Conservation (phyloP, 2,113 vertebrate species). For the Pseudolaguvia tuberculata region DNA sequence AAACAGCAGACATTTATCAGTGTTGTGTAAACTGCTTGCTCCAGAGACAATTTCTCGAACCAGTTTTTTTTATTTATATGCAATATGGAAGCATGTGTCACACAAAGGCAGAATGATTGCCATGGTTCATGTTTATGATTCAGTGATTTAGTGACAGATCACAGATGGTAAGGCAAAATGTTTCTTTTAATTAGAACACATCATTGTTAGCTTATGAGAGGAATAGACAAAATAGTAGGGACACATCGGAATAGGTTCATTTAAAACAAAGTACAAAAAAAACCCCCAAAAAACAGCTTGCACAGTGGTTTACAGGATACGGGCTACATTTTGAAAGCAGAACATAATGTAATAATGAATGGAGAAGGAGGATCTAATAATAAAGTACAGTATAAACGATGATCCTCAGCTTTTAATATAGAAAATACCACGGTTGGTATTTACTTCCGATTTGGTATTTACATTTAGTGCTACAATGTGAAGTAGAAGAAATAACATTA, state of each 20-base stretch:
- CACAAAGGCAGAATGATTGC: neutral
- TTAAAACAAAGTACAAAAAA: constrained; percentile 42
- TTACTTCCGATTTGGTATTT: constrained; percentile 20
- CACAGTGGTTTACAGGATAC: constrained; percentile 20
- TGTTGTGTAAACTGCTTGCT: neutral
- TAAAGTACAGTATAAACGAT: constrained; percentile 33
- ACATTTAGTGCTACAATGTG: constrained; percentile 29
- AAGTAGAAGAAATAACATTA: constrained; percentile 19
- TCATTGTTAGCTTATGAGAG: constrained; percentile 50
- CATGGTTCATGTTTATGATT: constrained; percentile 22
- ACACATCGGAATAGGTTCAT: constrained; percentile 38
- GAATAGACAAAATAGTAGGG: constrained; percentile 32
- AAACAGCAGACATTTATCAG: neutral
- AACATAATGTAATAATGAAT: constrained; percentile 23
- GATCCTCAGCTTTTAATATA: constrained; percentile 16
- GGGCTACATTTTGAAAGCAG: constrained; percentile 32
- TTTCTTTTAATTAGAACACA: constrained; percentile 48
- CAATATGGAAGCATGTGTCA: constrained; percentile 26
- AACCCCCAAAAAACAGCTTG: constrained; percentile 19
- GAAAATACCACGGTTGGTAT: constrained; percentile 24
- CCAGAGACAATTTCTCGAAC: constrained; percentile 18
- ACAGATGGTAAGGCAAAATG: constrained; percentile 36
- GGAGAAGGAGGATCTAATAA: constrained; percentile 16
- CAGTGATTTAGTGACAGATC: constrained; percentile 39
- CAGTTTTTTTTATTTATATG: constrained; percentile 1